A percentile compares a stretch with the other conserved stretches of the same genome.
Conservation (phyloP, 2,888 invertebrate species). For the Caenorhabditis imperialis region DNA sequence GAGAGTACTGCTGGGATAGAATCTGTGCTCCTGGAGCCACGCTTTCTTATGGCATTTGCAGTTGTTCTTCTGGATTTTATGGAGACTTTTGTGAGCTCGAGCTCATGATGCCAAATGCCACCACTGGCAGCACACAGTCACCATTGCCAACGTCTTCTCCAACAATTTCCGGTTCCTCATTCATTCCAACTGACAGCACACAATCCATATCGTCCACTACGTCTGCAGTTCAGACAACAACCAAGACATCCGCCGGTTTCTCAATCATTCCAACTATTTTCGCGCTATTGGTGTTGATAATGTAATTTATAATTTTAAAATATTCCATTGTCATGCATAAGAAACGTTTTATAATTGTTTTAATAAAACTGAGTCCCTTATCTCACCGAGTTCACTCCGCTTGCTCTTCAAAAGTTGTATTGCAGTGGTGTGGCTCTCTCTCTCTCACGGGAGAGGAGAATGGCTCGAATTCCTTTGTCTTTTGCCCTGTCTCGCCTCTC, state of each 20-base stretch:
- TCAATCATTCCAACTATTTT: no score
- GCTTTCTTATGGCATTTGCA: conserved; percentile 29
- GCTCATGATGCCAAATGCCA: conserved; percentile 12
- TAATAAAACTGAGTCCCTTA: no score
- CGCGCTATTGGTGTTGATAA: no score
- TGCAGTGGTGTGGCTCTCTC: not conserved
- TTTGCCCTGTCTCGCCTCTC: no score
- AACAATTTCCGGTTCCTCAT: not conserved
- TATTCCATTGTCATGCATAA: no score
- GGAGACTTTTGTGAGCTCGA: conserved; percentile 48
- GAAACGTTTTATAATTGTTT: no score
- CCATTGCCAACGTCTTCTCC: not conserved
- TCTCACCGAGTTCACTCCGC: not conserved
- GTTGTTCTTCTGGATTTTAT: conserved; percentile 20
- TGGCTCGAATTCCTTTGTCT: conserved; percentile 25
- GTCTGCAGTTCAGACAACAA: not conserved
- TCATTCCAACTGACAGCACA: no score
- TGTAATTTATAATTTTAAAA: no score
- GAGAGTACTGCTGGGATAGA: conserved; percentile 55
- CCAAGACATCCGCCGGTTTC: not conserved
- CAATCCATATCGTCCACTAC: no score
- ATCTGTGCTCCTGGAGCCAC: conserved; percentile 28
- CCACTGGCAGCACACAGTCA: not conserved
- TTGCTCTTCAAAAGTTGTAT: conserved; percentile 12
- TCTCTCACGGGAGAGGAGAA: no score